phyloP scores from a whole-genome alignment of 2,888 invertebrate genomes.

The Chymomyza fuscimana region DNA sequence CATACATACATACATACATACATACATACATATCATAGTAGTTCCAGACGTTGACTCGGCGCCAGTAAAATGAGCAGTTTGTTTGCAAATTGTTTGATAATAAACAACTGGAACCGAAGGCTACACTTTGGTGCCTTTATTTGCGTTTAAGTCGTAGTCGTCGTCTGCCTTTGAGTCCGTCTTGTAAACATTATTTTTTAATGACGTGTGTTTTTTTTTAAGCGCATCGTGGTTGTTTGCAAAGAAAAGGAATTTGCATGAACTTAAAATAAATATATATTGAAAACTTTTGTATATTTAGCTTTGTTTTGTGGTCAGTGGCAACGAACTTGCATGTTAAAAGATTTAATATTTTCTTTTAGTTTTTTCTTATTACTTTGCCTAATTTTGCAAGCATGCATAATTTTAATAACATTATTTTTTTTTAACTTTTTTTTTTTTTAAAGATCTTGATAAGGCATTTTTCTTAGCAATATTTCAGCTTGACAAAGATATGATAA shows the following conservation, averaged over 20 bases:
- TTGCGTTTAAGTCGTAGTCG: slow-evolving; percentile 42
- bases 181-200: slow-evolving; percentile 49
- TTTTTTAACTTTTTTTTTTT: slow-evolving; percentile 43
- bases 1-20: too few relatives aligned
- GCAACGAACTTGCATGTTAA: slow-evolving; percentile 61
- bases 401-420: slow-evolving; percentile 48
- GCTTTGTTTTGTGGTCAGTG: slow-evolving; percentile 44
- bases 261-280: background rate
- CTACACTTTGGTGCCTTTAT: slow-evolving; percentile 61
- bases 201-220: slow-evolving; percentile 36
- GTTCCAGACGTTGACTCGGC: slow-evolving; percentile 36
- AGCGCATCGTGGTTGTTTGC: background rate
- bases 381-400: slow-evolving; percentile 67
- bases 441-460: background rate
- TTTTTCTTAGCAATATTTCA: background rate
- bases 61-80: slow-evolving; percentile 39
- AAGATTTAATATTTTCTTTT: slow-evolving; percentile 29
- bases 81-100: slow-evolving; percentile 60
- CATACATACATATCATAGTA: background rate
- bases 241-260: background rate
- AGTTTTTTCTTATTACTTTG: background rate
- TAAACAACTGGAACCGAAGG: slow-evolving; percentile 51
- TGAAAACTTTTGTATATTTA: background rate
- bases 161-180: slow-evolving; percentile 29
- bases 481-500: slow-evolving; percentile 40